Percentiles rank a stretch among this genome's conserved stretches.
phyloP scores from a whole-genome alignment of 2,113 vertebrate genomes.

The Gopherus flavomarginatus region DNA sequence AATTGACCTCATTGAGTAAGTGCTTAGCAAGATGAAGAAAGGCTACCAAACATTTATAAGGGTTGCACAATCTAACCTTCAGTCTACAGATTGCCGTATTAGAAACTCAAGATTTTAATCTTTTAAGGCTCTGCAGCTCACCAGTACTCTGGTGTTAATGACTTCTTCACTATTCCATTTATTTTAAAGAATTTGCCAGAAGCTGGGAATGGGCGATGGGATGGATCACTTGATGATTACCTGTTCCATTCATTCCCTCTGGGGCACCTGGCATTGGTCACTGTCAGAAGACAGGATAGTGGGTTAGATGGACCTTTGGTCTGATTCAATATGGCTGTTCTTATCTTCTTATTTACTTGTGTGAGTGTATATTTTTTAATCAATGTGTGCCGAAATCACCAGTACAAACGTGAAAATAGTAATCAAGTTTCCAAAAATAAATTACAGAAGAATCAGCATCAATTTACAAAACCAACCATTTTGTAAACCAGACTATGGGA shows the following conservation, averaged over 20 bases:
- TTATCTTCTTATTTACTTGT: no score
- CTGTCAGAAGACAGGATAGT: no score
- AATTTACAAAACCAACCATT: conserved; percentile 46
- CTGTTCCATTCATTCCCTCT: no score
- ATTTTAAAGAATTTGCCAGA: background rate
- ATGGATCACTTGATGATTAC: no score
- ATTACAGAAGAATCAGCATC: conserved; percentile 3
- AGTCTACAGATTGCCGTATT: background rate
- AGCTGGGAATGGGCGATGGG: no score
- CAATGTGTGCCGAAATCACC: background rate
- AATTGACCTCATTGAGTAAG: background rate
- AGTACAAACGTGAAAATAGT: background rate
- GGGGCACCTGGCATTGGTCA: no score
- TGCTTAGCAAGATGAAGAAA: background rate
- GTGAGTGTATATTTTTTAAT: background rate
- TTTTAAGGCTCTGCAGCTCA: background rate
- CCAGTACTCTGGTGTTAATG: background rate
- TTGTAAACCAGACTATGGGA: conserved; percentile 28
- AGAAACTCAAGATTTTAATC: background rate
- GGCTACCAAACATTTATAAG: background rate
- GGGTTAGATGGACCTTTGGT: no score
- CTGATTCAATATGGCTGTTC: no score
- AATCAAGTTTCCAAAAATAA: conserved; percentile 1
- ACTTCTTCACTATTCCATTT: background rate
- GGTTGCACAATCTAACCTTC: background rate